A percentile compares a stretch with the other conserved stretches of the same genome.
phyloP scores from a whole-genome alignment of 1,140 invertebrate genomes.

The Pachyrhynchus sulphureomaculatus region DNA sequence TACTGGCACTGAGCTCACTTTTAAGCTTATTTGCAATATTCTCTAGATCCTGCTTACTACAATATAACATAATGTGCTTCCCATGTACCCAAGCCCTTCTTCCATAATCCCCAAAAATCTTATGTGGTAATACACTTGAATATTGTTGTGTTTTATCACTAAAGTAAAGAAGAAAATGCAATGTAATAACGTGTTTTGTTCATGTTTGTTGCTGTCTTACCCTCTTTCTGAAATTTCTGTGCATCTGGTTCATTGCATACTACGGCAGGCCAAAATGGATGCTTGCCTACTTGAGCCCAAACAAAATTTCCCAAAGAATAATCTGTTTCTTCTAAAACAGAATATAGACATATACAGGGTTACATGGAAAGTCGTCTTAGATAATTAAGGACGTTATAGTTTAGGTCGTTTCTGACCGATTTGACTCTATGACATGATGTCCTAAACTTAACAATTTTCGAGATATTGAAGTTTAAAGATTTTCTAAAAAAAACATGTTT shows the following conservation, averaged over 20 bases:
- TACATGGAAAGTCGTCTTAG: too few species aligned
- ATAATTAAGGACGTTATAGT: too few species aligned
- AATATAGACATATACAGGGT: too few species aligned
- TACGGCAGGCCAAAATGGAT: constrained; percentile 81
- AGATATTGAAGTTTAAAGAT: too few species aligned
- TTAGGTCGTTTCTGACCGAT: too few species aligned
- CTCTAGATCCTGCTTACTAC: constrained; percentile 64
- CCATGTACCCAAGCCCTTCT: constrained; percentile 74
- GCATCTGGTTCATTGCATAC: constrained; percentile 65
- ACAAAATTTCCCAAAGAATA: constrained; percentile 62
- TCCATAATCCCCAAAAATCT: constrained; percentile 82
- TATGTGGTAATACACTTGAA: constrained; percentile 60
- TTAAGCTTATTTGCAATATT: constrained; percentile 48
- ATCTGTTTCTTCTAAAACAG: constrained; percentile 1
- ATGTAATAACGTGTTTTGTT: constrained; percentile 40
- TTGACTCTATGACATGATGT: too few species aligned
- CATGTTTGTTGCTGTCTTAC: background rate
- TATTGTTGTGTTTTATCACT: constrained; percentile 1
- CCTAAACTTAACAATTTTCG: too few species aligned
- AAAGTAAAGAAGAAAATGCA: background rate
- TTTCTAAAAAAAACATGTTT: too few species aligned
- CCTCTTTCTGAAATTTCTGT: constrained; percentile 54
- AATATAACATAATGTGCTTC: constrained; percentile 67
- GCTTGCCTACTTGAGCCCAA: constrained; percentile 71
- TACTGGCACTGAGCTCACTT: too few species aligned